Evolutionary conservation across 2,888 invertebrate genomes (phyloP).

Genomic region (Nomada fabriciana): DNA sequence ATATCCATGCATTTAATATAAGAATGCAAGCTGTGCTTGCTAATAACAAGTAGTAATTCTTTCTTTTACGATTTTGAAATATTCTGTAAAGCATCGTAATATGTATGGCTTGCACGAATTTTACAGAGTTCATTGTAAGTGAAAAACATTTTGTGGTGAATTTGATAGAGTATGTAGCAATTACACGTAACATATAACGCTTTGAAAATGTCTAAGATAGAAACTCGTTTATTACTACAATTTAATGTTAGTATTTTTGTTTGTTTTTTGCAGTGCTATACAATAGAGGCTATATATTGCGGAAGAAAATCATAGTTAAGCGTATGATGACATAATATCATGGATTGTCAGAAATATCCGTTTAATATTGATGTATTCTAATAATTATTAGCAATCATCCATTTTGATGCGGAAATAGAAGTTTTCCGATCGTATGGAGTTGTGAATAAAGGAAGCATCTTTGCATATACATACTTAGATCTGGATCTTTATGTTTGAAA

Average conservation of each 20-base stretch:
- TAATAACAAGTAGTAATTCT: background rate
- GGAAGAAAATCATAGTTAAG: background rate
- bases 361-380: background rate
- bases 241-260: slow-evolving; percentile 4
- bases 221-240: background rate
- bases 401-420: background rate
- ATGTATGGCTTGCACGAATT: slow-evolving; percentile 26
- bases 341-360: background rate
- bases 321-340: background rate
- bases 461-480: background rate
- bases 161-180: no score
- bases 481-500: slow-evolving; percentile 21
- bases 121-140: background rate
- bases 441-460: slow-evolving; percentile 4
- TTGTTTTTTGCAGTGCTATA: slow-evolving; percentile 37
- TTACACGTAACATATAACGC: no score
- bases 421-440: slow-evolving; percentile 7
- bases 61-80: no score
- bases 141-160: no score
- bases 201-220: no score
- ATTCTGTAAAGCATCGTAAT: background rate
- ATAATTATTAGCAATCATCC: background rate
- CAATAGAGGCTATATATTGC: background rate
- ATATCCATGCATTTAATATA: no score
- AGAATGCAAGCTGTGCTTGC: no score